Evolutionary conservation across 2,113 vertebrate species (phyloP).

Genomic region (Gorsachius goisagi): DNA sequence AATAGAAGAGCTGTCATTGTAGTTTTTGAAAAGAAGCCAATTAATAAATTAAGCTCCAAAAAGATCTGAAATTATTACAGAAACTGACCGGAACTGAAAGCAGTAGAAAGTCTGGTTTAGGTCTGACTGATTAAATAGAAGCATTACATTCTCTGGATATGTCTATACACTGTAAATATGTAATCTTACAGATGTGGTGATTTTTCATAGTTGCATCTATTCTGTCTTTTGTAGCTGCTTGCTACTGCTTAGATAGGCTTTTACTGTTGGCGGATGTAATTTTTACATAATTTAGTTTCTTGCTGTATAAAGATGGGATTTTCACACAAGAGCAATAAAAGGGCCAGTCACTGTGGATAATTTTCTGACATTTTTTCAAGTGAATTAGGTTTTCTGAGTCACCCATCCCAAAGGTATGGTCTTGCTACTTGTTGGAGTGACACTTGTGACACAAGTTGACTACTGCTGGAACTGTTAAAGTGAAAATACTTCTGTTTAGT

Average conservation of each 20-base stretch:
- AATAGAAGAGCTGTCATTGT: not conserved
- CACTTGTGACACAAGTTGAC: not conserved
- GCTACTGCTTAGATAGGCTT: not conserved
- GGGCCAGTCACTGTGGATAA: not conserved
- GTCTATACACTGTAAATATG: not conserved
- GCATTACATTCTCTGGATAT: not conserved
- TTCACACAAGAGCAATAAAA: not conserved
- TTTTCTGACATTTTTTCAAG: not conserved
- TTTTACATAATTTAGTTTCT: not conserved
- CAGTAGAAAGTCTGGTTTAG: not conserved
- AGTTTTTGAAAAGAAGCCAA: not conserved
- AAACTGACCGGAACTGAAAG: not conserved
- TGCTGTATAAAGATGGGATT: fast-evolving
- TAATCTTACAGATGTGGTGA: not conserved
- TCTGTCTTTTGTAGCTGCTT: not conserved
- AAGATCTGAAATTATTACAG: not conserved
- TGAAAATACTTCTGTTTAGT: not conserved
- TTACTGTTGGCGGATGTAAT: not conserved
- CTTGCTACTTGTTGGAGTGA: not conserved
- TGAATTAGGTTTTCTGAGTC: not conserved
- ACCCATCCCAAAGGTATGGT: not conserved
- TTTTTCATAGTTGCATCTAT: not conserved
- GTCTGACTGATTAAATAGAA: not conserved
- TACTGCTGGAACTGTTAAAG: not conserved
- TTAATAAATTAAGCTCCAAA: not conserved